Conservation (phyloP, 2,797 vertebrate species). For the Neosalanx taihuensis region DNA sequence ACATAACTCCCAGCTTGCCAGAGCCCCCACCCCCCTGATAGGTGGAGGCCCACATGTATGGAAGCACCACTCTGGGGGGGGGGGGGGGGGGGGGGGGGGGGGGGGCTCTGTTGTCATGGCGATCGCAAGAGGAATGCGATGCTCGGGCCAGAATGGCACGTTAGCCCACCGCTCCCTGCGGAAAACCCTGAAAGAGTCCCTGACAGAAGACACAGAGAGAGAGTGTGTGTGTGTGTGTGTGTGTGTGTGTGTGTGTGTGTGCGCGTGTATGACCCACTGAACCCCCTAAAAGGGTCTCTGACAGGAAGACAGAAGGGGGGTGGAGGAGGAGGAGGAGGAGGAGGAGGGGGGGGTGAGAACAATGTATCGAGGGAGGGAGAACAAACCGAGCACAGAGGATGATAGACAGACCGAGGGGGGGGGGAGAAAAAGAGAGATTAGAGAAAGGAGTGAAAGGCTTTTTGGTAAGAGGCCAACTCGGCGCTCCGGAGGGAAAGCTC, state of each 20-base stretch:
- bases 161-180: constrained; percentile 27
- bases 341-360: constrained; percentile 38
- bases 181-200: constrained; percentile 42
- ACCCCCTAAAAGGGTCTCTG: constrained; percentile 47
- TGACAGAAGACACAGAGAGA: constrained; percentile 24
- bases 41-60: neutral
- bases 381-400: too few relatives aligned
- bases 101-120: constrained; percentile 53
- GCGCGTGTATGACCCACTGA: constrained; percentile 12
- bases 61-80: constrained; percentile 22
- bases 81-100: too few relatives aligned
- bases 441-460: constrained; percentile 23
- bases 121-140: constrained; percentile 65
- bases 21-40: too few relatives aligned
- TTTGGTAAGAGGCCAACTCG: constrained; percentile 19
- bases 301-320: constrained; percentile 40
- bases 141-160: constrained; percentile 44
- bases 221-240: constrained; percentile 25
- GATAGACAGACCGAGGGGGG: constrained; percentile 10
- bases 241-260: constrained; percentile 18
- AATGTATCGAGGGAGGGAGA: constrained; percentile 34
- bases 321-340: constrained; percentile 38
- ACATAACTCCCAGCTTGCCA: neutral
- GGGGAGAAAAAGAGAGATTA: constrained; percentile 17
- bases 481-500: neutral